These are phyloP conservation scores for Griposia aprilina DNA, from an alignment of 2,888 invertebrate genomes.

Conservation along the genomic window DNA sequence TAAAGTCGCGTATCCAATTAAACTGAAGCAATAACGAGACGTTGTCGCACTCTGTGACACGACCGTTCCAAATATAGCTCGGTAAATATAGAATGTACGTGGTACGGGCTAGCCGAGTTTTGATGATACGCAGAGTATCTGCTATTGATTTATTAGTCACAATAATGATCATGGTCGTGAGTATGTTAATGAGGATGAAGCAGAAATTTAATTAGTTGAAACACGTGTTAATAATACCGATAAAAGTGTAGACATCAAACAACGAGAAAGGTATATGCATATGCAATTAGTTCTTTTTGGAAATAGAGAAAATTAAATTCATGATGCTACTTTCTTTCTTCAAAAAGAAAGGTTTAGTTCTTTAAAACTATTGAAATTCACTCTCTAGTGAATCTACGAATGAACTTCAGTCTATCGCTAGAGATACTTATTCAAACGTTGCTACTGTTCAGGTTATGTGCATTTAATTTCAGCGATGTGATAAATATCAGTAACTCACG, in stretches of 20 bases:
- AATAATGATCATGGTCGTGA: slow-evolving; percentile 30
- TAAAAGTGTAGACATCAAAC: neutral
- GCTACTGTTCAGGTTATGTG: slow-evolving; percentile 24
- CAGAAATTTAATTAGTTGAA: neutral
- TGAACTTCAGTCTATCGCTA: neutral
- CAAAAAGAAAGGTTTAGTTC: neutral
- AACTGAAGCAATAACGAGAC: slow-evolving; percentile 69
- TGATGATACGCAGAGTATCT: slow-evolving; percentile 64
- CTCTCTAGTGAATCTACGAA: neutral
- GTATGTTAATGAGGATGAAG: slow-evolving; percentile 16
- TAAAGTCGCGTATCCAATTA: slow-evolving; percentile 69
- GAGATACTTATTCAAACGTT: slow-evolving; percentile 5
- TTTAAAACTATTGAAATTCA: neutral
- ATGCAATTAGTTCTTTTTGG: neutral
- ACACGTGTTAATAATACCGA: slow-evolving; percentile 16
- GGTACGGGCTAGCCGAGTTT: slow-evolving; percentile 72
- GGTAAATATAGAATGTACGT: slow-evolving; percentile 84
- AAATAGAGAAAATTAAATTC: neutral
- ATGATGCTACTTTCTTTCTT: neutral
- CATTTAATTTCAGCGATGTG: slow-evolving; percentile 34
- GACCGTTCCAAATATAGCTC: slow-evolving; percentile 83
- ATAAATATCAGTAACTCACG: slow-evolving; percentile 21
- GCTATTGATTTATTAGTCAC: slow-evolving; percentile 65
- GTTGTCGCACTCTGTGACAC: slow-evolving; percentile 87
- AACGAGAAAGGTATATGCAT: neutral